Evolutionary conservation across 2,797 vertebrate species (phyloP), one percentile per base, ranked within the genome.

Genomic region (Halcyon leucocephala): DNA sequence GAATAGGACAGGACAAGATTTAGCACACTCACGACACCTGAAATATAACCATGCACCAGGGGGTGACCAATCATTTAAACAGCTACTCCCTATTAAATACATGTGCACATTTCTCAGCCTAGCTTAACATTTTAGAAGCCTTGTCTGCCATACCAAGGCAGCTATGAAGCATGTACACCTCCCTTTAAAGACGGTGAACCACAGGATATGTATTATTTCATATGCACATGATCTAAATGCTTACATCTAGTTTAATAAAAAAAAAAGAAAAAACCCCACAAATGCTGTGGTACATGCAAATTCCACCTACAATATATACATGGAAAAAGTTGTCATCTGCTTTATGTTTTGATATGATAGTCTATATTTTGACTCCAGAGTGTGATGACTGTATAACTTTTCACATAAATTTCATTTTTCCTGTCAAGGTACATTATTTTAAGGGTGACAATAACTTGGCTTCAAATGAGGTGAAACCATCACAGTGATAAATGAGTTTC

Each of bases 401-500:
- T 96, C 97, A 98, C 97, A 97, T 92, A 88, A 97, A 97, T 98
- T 98, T 98, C 89, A 96, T 98, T 97, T 98, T 97, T 97, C 93
- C 91, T 97, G 96, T 98, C 95, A 97, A 97, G 76, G 79, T 91
- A 97, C 97, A 97, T 98, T 98, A 98, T 98, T 98, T 98, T 98
- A 98, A 98, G 96, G 96, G 97, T 98, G 98, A 98, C 98, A 98
- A 98, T 98, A 98, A 98, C 97, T 98, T 98, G 98, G 97, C 97
- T 97, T 95, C 94, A 98, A 97, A 98, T 98, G 98, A 97, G 98
- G 98, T 98, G 98, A 98, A 99, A 98, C 98, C 97, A 98, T 98
- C 98, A 98, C 95, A 97, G 97, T 98, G 98, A 99, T 98, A 98
- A 99, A 99, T 98, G 98, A 98, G 98, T 97, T 98, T 98, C 96